Evolutionary conservation across 1,140 invertebrate genomes (phyloP).

Genomic region (Drosophila subobscura): DNA sequence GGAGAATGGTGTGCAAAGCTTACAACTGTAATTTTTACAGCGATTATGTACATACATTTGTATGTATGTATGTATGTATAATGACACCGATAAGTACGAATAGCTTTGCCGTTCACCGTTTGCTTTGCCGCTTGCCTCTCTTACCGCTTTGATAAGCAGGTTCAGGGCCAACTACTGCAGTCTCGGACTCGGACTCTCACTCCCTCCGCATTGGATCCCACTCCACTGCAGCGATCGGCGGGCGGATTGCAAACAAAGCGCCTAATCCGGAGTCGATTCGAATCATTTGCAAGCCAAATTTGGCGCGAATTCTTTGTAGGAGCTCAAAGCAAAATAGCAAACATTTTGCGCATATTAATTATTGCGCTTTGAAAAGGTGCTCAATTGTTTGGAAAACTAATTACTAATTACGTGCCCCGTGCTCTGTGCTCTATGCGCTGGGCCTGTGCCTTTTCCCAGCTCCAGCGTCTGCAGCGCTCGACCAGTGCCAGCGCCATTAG

Average conservation of each 20-base stretch:
- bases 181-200: not conserved
- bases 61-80: constrained; percentile 1
- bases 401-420: constrained; percentile 19
- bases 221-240: not conserved
- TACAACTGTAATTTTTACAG: constrained; percentile 77
- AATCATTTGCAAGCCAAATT: constrained; percentile 77
- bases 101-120: constrained; percentile 13
- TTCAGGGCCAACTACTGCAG: constrained; percentile 54
- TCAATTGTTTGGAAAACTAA: constrained; percentile 69
- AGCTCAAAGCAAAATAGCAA: constrained; percentile 7
- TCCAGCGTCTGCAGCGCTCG: constrained; percentile 59
- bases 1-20: constrained; percentile 49
- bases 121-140: too few relatives aligned
- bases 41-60: constrained; percentile 41
- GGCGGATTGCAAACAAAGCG: constrained; percentile 15
- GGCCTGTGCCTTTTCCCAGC: constrained; percentile 49
- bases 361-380: constrained; percentile 32
- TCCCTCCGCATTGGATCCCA: constrained; percentile 5
- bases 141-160: constrained; percentile 72
- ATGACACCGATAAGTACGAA: constrained; percentile 44
- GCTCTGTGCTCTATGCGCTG: not conserved
- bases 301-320: constrained; percentile 57
- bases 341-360: constrained; percentile 62
- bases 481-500: constrained; percentile 71
- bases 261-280: constrained; percentile 30